Evolutionary conservation across 2,113 vertebrate species (phyloP), one percentile per base, ranked within the genome.

Genomic region (Scomber scombrus): DNA sequence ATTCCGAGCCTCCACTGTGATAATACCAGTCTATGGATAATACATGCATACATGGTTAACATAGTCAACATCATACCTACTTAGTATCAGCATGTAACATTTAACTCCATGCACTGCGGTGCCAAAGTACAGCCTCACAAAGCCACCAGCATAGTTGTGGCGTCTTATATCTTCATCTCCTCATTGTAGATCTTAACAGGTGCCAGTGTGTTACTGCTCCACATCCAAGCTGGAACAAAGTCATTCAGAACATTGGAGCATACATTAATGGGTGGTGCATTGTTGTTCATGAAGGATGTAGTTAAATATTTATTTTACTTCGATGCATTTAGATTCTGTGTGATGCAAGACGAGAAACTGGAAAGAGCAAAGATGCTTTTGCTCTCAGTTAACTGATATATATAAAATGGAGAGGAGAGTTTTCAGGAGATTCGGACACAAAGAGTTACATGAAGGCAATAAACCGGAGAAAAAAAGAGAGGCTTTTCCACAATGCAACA

Each of bases 361-460:
- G 16, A 54, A 29, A 55, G 21, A 73, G 51, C 43, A 3, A 21
- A 60, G 50, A 50, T 29, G 0, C 31, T 64, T 0, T 21, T 51
- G 11, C 19, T 52, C 60, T 18, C 21, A 29, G 58, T 60, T 60
- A 60, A 61, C 56, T 3, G 56, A 43, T 18, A 58, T 34, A 58
- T 34, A 47, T 58, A 47, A 78, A 16, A 57, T 45, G 31, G 31
- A 16, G 12, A 29, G 15, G 23, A 56, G 23, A n/a, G 16, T 18
- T 67, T 78, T 34, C 23, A 61, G 61, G 40, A 21, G 16, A 49
- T 62, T 51, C n/a, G 34, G 45, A 11, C 23, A 62, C 18, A 72
- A 26, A 46, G 34, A 29, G 2, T 45, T 6, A 18, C 14, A 11
- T 61, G 26, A 21, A 65, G 2, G 12, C 9, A 40, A 19, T 54